A percentile compares a stretch with the other conserved stretches of the same genome.
These are phyloP conservation scores for Penaeus vannamei DNA, from an alignment of 1,140 invertebrate species.

Conservation along the genomic window DNA sequence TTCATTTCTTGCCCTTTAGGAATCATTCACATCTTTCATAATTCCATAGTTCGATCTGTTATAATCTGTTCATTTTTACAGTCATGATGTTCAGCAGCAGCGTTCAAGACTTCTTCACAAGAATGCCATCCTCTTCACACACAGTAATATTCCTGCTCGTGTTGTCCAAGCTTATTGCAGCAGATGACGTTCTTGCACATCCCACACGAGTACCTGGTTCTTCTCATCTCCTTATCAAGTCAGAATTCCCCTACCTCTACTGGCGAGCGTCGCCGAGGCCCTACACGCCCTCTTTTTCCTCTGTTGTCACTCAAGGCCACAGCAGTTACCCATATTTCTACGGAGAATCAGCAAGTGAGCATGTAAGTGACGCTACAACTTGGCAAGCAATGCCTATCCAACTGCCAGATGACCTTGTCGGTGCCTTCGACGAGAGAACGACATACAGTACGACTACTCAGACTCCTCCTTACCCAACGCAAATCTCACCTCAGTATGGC, in stretches of 20 bases:
- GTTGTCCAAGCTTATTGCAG: neutral
- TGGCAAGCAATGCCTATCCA: constrained; percentile 55
- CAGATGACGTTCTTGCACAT: neutral
- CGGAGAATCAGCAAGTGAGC: neutral
- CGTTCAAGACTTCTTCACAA: neutral
- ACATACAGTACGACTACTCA: neutral
- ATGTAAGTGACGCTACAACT: neutral
- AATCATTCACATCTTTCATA: no score
- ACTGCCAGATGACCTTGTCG: constrained; percentile 47
- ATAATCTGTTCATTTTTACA: no score
- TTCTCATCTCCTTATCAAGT: constrained; percentile 12
- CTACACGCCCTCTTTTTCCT: neutral
- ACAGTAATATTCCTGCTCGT: neutral
- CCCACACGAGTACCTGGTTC: constrained; percentile 44
- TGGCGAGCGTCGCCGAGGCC: constrained; percentile 26
- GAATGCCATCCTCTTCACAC: neutral
- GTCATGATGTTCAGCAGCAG: no score
- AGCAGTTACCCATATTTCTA: constrained; percentile 43
- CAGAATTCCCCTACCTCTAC: constrained; percentile 49
- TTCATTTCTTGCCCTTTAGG: no score
- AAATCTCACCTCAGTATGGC: constrained; percentile 39
- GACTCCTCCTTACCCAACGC: constrained; percentile 18
- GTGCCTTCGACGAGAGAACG: neutral
- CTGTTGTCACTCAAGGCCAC: neutral
- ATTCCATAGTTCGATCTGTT: no score